These are phyloP conservation scores for Melanotaenia nigrans DNA, from an alignment of 2,797 vertebrate genomes.

Conservation along the genomic window DNA sequence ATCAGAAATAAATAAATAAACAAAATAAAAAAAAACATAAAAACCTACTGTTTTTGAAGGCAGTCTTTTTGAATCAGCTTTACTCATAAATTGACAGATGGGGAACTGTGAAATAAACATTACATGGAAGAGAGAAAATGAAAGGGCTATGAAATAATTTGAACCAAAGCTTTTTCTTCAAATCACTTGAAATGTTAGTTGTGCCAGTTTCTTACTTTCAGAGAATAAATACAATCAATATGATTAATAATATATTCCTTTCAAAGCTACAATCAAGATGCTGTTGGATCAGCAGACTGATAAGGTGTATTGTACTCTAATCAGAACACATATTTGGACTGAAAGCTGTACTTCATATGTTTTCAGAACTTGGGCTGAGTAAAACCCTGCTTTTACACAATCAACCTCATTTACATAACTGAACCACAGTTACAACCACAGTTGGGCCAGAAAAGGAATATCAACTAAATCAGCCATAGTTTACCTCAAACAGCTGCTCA, in stretches of 20 bases:
- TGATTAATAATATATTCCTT: conserved; percentile 1
- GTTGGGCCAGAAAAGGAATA: too few species aligned
- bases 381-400: conserved; percentile 2
- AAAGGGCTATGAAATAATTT: not conserved
- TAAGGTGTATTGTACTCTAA: conserved; percentile 34
- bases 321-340: conserved; percentile 15
- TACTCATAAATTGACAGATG: not conserved
- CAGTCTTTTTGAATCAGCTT: conserved; percentile 3
- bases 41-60: not conserved
- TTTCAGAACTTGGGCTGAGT: conserved; percentile 16
- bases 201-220: not conserved
- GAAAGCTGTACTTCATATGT: conserved; percentile 5
- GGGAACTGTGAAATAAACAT: not conserved
- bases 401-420: conserved; percentile 5
- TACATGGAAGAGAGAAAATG: not conserved
- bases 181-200: not conserved
- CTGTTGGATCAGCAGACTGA: conserved; percentile 26
- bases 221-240: not conserved
- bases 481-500: too few species aligned
- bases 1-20: not conserved
- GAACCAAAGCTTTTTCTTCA: not conserved
- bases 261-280: conserved; percentile 27
- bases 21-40: not conserved
- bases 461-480: too few species aligned
- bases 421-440: not conserved